Base-by-base conservation (phyloP, 2,113 vertebrate species). In the Rhabdomys dilectus region DNA sequence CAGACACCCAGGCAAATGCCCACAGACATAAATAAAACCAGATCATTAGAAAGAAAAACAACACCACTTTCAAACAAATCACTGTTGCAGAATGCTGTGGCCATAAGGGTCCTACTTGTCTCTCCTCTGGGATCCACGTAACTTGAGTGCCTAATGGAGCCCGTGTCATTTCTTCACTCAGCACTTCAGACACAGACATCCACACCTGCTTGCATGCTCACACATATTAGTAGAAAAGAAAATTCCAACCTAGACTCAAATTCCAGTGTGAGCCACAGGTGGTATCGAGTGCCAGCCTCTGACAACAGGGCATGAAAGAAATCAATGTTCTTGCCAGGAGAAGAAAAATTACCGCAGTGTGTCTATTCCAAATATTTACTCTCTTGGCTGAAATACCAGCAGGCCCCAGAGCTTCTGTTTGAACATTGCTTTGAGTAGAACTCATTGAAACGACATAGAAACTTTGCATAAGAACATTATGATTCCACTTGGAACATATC, bases 351-450 rank as follows among this genome's bases (percentile, higher is more conserved):
- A 70, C 91, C 22, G 4, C 84, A 96, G 91, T 81, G 72, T 96
- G 91, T 91, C 97, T 95, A 26, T 95, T 92, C n/a, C 68, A 98
- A 98, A 98, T 81, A 96, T 97, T 88, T 98, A 97, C 89, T 94
- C 97, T 97, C 89, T 93, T 70, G 82, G 72, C 73, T 53, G 94
- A 93, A 93, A 76, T 95, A 31, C 84, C 95, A 96, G 56, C 78
- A 78, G 95, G 95, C 75, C 51, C 86, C 96, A 91, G 48, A 19
- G 68, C 91, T 92, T 77, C 64, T 97, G 34, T 97, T 98, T 97
- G 96, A 97, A 90, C 31, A 92, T 85, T 64, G 81, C 72, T 91
- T 80, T 85, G 75, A 97, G 94, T 81, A 97, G 89, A 73, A 80
- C 88, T 97, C 89, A 95, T 60, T 87, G 84, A 97, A 96, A 96